Evolutionary conservation across 2,113 vertebrate genomes (phyloP), one percentile per base, ranked within the genome.

Genomic region (Varanus salvator): DNA sequence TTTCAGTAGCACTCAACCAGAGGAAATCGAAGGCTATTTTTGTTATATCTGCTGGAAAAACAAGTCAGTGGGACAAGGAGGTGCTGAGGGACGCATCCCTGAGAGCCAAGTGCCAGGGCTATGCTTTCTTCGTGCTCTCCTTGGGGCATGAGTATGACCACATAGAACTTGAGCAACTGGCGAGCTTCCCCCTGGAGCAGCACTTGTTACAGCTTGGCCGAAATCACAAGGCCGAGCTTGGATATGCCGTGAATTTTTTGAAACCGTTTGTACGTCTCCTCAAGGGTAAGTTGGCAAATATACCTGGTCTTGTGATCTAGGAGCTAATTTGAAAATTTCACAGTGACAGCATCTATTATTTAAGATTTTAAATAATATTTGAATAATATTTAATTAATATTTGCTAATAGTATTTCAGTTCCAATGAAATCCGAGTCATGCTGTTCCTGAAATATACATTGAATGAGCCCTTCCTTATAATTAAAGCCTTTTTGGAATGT

Each of bases 91-190:
- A 93, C 83, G 93, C 92, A 34, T 89, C 96, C 21, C 81, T 95
- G 80, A 83, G 92, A 85, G 96, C 96, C 92, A 97, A 97, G 44
- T 98, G 97, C 72, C 89, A 95, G 74, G 97, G 96, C 0, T 97
- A 95, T 69, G 89, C 93, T 29, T 6, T 97, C 0, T 96, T 97
- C 91, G 96, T 95, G 50, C 74, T 98, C 75, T 97, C 95, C 23
- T 77, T 97, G 6, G 97, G 97, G 15, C 89, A 90, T 12, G 50
- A 89, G 6, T 94, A 93, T 93, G 91, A 93, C n/a, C 83, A 93
- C 77, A 89, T 87, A 44, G 95, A 96, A 74, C 86, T 97, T 48
- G 94, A 92, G 83, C 93, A 95, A 3, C 88, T 97, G 8, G 90
- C 96, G 74, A 97, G 96, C 87, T 23, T 17, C 19, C 95, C 97